Evolutionary conservation across 2,888 invertebrate species (phyloP).

Genomic region (Agriopis leucophaearia): DNA sequence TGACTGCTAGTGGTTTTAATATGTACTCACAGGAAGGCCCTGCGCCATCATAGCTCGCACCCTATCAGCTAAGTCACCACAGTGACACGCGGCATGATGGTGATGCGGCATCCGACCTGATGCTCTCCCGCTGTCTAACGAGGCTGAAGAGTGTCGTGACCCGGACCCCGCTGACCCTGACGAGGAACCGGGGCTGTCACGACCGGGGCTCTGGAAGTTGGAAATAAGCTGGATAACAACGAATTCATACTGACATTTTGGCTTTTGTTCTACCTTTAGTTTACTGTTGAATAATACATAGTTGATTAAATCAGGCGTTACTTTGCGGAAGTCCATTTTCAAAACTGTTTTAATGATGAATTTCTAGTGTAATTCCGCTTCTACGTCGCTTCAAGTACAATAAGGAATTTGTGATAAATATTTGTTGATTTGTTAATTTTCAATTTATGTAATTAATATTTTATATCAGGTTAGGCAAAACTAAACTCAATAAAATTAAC

Average conservation of each 20-base stretch:
- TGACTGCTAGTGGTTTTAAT: not conserved
- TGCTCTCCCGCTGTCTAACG: conserved; percentile 96
- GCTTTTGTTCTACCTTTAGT: too few species aligned
- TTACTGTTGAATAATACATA: too few species aligned
- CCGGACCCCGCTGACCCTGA: conserved; percentile 95
- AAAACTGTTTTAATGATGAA: too few species aligned
- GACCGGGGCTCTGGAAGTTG: conserved; percentile 92
- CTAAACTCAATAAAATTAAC: too few species aligned
- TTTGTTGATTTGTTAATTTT: too few species aligned
- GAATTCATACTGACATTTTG: not conserved
- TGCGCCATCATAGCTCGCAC: conserved; percentile 89
- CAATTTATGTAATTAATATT: too few species aligned
- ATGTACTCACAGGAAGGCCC: conserved; percentile 88
- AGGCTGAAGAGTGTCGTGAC: conserved; percentile 95
- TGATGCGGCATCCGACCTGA: conserved; percentile 92
- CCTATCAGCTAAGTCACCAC: conserved; percentile 91
- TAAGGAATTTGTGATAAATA: too few species aligned
- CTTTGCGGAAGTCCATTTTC: too few species aligned
- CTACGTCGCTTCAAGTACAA: too few species aligned
- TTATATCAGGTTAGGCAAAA: too few species aligned
- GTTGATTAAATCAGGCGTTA: too few species aligned
- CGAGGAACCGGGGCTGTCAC: conserved; percentile 96
- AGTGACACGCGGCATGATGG: conserved; percentile 92
- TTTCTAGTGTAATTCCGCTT: too few species aligned
- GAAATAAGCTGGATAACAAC: not conserved